Conservation (phyloP, 2,888 invertebrate genomes). For the Watsonalla binaria region DNA sequence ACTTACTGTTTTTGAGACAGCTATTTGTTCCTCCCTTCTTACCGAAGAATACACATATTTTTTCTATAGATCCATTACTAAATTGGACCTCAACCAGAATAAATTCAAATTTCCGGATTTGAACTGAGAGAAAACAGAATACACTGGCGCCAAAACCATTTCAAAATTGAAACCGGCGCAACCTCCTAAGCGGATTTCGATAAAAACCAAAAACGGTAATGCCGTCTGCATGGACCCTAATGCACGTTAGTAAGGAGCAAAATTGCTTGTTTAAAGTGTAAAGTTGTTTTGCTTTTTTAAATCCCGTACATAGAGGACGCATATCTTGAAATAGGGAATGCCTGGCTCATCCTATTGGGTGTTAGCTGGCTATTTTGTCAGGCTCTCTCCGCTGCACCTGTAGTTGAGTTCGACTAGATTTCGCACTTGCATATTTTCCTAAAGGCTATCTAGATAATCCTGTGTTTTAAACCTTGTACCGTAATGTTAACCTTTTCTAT, state of each 20-base stretch:
- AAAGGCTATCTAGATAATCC: no score
- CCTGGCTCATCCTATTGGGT: constrained; percentile 49
- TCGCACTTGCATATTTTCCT: no score
- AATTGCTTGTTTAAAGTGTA: constrained; percentile 7
- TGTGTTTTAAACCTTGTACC: no score
- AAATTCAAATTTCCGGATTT: constrained; percentile 22
- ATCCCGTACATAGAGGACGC: constrained; percentile 57
- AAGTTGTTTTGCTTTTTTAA: constrained; percentile 20
- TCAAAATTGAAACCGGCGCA: constrained; percentile 64
- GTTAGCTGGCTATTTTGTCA: constrained; percentile 9
- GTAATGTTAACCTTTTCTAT: no score
- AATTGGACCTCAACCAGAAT: constrained; percentile 19
- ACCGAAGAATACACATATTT: no score
- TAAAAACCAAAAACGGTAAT: constrained; percentile 21
- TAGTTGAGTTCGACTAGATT: not conserved
- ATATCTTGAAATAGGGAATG: constrained; percentile 61
- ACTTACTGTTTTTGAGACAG: no score
- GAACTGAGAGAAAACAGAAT: constrained; percentile 25
- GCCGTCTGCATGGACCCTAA: constrained; percentile 14
- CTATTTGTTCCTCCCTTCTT: no score
- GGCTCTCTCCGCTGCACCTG: not conserved
- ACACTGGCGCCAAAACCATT: constrained; percentile 57
- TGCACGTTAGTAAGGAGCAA: constrained; percentile 14
- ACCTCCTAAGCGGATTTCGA: constrained; percentile 61
- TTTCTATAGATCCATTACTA: not conserved